Conservation (phyloP, 1,140 invertebrate species). For the Papilio aristodemus region DNA sequence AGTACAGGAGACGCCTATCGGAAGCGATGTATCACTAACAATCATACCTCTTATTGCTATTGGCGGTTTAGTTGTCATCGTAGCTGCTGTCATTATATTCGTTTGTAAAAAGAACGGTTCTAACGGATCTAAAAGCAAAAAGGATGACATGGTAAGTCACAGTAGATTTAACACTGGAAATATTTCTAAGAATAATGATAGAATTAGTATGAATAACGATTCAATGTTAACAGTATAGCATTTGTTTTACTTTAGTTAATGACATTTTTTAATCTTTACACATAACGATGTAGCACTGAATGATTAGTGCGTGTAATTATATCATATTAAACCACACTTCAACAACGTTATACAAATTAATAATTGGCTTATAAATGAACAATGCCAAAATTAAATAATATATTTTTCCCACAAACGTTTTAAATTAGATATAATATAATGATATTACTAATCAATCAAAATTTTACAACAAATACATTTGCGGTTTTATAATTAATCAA, state of each 20-base stretch:
- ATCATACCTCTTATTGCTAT: constrained; percentile 69
- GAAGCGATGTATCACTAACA: constrained; percentile 57
- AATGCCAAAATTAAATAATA: no score
- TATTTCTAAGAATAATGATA: constrained; percentile 16
- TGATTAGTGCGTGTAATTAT: background rate
- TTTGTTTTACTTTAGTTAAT: constrained; percentile 26
- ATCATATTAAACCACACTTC: background rate
- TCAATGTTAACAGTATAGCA: no score
- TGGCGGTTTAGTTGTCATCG: constrained; percentile 63
- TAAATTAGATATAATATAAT: no score
- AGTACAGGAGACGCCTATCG: constrained; percentile 44
- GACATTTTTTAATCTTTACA: no score
- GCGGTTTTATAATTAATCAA: no score
- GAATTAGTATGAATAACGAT: constrained; percentile 27
- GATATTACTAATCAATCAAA: no score
- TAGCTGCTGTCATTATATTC: constrained; percentile 65
- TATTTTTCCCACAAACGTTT: no score
- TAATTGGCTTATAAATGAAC: no score
- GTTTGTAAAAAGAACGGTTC: constrained; percentile 66
- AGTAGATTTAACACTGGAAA: constrained; percentile 17
- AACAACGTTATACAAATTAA: background rate
- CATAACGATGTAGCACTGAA: background rate
- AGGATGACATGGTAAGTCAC: constrained; percentile 72
- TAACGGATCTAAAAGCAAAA: constrained; percentile 58
- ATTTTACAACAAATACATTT: no score